Evolutionary conservation across 2,888 invertebrate genomes (phyloP).

Genomic region (Miltochrista miniata): DNA sequence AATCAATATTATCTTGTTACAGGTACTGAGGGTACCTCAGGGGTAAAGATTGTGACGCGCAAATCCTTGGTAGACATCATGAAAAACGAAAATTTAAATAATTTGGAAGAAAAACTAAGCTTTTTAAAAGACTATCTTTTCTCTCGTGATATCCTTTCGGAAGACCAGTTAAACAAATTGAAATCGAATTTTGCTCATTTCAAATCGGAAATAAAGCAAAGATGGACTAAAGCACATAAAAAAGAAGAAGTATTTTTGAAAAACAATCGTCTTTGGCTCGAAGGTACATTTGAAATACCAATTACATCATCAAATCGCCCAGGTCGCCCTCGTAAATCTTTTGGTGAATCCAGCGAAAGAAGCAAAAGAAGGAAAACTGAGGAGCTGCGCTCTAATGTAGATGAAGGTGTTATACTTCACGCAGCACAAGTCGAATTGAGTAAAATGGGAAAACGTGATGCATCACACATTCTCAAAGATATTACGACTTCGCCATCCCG

Average conservation of each 20-base stretch:
- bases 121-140: too few relatives aligned
- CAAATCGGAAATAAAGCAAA: constrained; percentile 11
- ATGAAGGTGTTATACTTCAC: constrained; percentile 3
- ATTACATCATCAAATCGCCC: not conserved
- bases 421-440: constrained; percentile 6
- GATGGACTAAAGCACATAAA: constrained; percentile 9
- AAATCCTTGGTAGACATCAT: too few relatives aligned
- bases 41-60: too few relatives aligned
- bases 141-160: too few relatives aligned
- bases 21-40: too few relatives aligned
- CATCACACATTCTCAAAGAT: constrained; percentile 3
- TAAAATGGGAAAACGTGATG: constrained; percentile 4
- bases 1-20: too few relatives aligned
- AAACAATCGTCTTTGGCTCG: constrained; percentile 8
- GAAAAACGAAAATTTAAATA: too few relatives aligned
- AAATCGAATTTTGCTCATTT: constrained; percentile 5
- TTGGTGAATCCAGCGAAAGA: constrained; percentile 1
- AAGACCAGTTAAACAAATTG: not conserved
- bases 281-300: constrained; percentile 12
- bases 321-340: not conserved
- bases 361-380: constrained; percentile 5
- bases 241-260: constrained; percentile 1
- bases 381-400: constrained; percentile 2
- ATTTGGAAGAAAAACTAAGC: too few relatives aligned
- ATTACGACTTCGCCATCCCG: constrained; percentile 1